phyloP scores from a whole-genome alignment of 2,888 invertebrate genomes.

The Aethes cnicana region DNA sequence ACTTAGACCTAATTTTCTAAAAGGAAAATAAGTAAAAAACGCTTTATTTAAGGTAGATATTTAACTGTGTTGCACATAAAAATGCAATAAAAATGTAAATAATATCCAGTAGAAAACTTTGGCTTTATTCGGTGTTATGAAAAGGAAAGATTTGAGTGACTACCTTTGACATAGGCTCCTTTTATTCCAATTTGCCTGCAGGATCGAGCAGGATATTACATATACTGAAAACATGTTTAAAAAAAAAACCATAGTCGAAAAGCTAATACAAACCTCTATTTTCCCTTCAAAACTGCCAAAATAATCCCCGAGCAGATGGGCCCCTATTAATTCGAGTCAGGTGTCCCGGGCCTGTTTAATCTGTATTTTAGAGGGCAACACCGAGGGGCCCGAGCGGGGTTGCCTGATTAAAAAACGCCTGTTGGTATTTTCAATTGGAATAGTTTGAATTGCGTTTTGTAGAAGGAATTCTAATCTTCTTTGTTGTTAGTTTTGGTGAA shows the following conservation, averaged over 20 bases:
- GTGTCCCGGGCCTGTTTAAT: slow-evolving; percentile 28
- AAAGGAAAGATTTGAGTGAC: too few species aligned
- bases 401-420: slow-evolving; percentile 27
- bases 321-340: slow-evolving; percentile 26
- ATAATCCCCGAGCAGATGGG: slow-evolving; percentile 29
- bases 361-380: slow-evolving; percentile 14
- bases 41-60: too few species aligned
- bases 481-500: neutral
- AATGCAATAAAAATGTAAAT: too few species aligned
- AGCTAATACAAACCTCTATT: slow-evolving; percentile 15
- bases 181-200: neutral
- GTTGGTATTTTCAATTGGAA: slow-evolving; percentile 26
- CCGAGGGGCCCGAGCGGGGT: slow-evolving; percentile 19
- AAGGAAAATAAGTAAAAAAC: neutral
- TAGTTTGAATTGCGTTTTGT: slow-evolving; percentile 17
- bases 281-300: neutral
- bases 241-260: neutral
- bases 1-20: too few species aligned
- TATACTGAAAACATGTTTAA: neutral
- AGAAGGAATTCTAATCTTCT: slow-evolving; percentile 7
- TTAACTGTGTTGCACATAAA: too few species aligned
- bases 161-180: neutral
- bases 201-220: neutral
- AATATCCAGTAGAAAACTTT: too few species aligned
- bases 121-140: too few species aligned